These are phyloP conservation scores for Sisor rabdophorus DNA, from an alignment of 2,113 vertebrate genomes.

Conservation along the genomic window DNA sequence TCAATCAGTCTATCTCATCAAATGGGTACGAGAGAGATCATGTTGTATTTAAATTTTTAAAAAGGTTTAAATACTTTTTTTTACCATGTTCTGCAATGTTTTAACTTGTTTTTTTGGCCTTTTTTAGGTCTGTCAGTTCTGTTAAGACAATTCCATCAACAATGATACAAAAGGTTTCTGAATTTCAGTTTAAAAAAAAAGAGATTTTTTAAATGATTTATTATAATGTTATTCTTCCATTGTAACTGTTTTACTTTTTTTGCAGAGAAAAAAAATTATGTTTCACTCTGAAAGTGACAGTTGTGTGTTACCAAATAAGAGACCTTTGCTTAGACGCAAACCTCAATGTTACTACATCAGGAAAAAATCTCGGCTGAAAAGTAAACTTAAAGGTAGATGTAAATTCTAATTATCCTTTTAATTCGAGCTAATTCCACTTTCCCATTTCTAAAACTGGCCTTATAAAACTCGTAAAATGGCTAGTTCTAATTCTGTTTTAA, in stretches of 20 bases:
- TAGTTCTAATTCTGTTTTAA: too few species aligned
- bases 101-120: too few species aligned
- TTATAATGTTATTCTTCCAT: background rate
- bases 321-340: background rate
- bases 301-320: background rate
- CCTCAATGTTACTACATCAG: conserved; percentile 38
- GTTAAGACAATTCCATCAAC: conserved; percentile 36
- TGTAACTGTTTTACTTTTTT: background rate
- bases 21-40: conserved; percentile 41
- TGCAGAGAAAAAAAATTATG: conserved; percentile 28
- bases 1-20: conserved; percentile 37
- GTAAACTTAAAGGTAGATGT: conserved; percentile 40
- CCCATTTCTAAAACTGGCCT: too few species aligned
- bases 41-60: background rate
- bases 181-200: background rate
- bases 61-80: background rate
- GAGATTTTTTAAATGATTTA: background rate
- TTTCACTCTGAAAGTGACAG: conserved; percentile 22
- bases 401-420: too few species aligned
- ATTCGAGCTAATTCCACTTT: background rate
- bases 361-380: conserved; percentile 42
- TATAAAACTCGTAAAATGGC: background rate
- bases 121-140: conserved; percentile 40
- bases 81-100: too few species aligned
- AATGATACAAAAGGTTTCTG: conserved; percentile 40